Evolutionary conservation across 2,888 invertebrate species (phyloP).

Genomic region (Meganola albula): DNA sequence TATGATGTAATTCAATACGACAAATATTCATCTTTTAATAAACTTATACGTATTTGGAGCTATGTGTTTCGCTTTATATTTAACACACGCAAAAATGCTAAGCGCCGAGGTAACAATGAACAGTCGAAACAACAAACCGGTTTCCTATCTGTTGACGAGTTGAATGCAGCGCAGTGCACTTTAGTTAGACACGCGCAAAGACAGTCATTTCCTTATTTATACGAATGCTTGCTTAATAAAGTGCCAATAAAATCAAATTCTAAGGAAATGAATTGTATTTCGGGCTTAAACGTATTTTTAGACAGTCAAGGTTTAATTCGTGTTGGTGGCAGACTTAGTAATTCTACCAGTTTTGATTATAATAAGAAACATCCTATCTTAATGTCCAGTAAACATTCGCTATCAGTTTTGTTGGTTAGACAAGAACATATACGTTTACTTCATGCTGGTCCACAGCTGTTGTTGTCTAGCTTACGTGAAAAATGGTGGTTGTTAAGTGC

Average conservation of each 20-base stretch:
- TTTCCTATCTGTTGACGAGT: neutral
- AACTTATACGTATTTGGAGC: neutral
- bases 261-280: conserved; percentile 2
- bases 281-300: conserved; percentile 3
- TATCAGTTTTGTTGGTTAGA: conserved; percentile 2
- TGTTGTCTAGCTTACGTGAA: conserved; percentile 2
- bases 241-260: neutral
- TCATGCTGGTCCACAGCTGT: conserved; percentile 4
- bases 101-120: neutral
- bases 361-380: neutral
- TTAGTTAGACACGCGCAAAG: conserved; percentile 1
- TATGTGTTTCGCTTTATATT: neutral
- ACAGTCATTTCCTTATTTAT: neutral
- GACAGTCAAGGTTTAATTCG: no score
- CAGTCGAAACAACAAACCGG: neutral
- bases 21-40: neutral
- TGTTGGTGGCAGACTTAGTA: no score
- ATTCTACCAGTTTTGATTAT: no score
- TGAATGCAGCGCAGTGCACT: conserved; percentile 1
- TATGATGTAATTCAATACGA: neutral
- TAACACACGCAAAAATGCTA: neutral
- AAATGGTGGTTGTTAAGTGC: conserved; percentile 2
- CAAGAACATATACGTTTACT: conserved; percentile 5
- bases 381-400: conserved; percentile 2
- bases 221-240: neutral